Evolutionary conservation across 1,140 invertebrate species (phyloP).

Genomic region (Lepeophtheirus salmonis): DNA sequence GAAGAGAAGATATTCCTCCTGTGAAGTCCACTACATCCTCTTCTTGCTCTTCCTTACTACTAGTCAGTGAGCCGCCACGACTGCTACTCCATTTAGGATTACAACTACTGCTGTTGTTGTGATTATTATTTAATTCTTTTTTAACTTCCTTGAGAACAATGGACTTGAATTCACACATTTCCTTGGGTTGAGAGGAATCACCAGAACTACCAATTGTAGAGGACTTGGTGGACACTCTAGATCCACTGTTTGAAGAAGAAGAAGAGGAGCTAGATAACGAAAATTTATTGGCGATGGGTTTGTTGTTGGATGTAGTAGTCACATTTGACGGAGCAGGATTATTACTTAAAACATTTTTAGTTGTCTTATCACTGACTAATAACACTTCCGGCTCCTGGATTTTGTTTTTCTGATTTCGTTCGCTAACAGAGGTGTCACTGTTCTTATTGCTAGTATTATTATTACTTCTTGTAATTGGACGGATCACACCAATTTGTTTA

Average conservation of each 20-base stretch:
- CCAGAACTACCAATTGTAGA: no score
- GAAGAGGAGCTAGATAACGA: background rate
- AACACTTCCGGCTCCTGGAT: background rate
- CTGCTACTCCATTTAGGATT: no score
- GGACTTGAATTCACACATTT: background rate
- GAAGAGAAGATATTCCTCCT: no score
- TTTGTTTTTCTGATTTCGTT: background rate
- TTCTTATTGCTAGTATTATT: no score
- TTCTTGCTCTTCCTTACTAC: no score
- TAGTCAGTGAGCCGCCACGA: no score
- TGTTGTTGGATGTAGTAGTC: background rate
- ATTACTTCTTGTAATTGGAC: background rate
- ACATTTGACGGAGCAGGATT: background rate
- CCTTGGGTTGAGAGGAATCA: no score
- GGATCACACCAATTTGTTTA: conserved; percentile 12
- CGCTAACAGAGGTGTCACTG: no score
- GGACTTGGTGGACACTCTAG: background rate
- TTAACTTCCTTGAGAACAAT: background rate
- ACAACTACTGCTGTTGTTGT: no score
- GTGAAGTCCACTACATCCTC: no score
- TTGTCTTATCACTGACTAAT: background rate
- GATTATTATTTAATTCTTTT: no score
- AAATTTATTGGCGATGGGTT: background rate
- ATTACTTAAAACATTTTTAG: background rate
- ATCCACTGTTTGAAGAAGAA: background rate